A percentile compares a stretch with the other conserved stretches of the same genome.
These are phyloP conservation scores for Opisthograptis luteolata DNA, from an alignment of 2,888 invertebrate genomes.

Conservation along the genomic window DNA sequence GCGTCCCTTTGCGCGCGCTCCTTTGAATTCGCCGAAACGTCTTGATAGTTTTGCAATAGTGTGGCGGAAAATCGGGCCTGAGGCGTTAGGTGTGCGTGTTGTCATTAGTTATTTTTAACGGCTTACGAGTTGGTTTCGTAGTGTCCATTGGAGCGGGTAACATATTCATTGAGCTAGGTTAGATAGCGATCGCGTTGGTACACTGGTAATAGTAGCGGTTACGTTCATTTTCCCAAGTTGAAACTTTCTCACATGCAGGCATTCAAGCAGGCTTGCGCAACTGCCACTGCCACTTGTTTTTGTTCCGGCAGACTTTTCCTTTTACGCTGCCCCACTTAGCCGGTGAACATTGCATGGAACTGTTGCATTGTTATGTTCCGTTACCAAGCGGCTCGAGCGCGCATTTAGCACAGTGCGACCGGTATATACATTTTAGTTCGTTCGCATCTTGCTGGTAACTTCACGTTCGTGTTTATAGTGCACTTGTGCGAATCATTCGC, in stretches of 20 bases:
- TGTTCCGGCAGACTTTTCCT: constrained; percentile 77
- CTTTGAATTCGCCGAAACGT: constrained; percentile 65
- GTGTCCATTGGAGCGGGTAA: constrained; percentile 62
- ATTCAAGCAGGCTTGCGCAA: constrained; percentile 80
- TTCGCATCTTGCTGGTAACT: constrained; percentile 23
- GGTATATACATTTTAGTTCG: constrained; percentile 42
- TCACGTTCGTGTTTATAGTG: constrained; percentile 24
- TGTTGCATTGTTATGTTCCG: constrained; percentile 61
- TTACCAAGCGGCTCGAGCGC: constrained; percentile 51
- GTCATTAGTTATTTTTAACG: constrained; percentile 83
- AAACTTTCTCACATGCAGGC: constrained; percentile 79
- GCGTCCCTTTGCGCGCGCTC: constrained; percentile 75
- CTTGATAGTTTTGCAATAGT: constrained; percentile 79
- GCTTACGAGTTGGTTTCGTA: constrained; percentile 48
- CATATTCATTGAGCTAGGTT: constrained; percentile 58
- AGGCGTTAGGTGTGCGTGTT: constrained; percentile 63
- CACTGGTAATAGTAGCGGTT: constrained; percentile 45
- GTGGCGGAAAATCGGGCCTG: constrained; percentile 63
- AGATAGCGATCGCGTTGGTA: constrained; percentile 45
- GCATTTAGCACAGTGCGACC: constrained; percentile 39
- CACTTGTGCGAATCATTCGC: constrained; percentile 8
- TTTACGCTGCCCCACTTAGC: constrained; percentile 61
- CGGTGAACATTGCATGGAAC: constrained; percentile 53
- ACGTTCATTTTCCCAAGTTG: constrained; percentile 69
- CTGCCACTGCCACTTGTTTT: constrained; percentile 73